Evolutionary conservation across 1,140 invertebrate species (phyloP), one percentile per base, ranked within the genome.

Genomic region (Drosophila lowei): DNA sequence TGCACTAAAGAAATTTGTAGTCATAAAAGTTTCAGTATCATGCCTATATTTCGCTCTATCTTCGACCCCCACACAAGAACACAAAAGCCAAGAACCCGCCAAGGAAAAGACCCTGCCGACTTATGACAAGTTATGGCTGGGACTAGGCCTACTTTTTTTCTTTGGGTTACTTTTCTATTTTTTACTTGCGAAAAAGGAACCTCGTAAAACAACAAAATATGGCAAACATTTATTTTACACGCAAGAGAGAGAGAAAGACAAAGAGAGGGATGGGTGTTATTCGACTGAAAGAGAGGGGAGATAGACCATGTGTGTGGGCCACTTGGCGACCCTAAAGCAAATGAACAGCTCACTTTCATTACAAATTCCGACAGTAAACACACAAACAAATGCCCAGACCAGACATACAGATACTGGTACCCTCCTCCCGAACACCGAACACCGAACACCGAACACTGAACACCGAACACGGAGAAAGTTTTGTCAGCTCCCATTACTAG

Each of bases 261-360:
- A 18, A 1, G 3, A 25, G 18, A 67, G 42, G 21, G 34, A 56
- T 55, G 50, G 43, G n/a, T 30, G 28, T 2, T 1, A 8, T 30
- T 8, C 28, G 8, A 8, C 2, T 30, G 28, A 66, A 34, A 49
- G 48, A 44, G 48, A 47, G 64, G 65, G 28, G 43, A 68, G 34
- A 68, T 28, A 47, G 53, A 13, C 15, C 13, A 63, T 28, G 54
- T 68, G 65, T 67, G 60, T 60, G 54, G 74, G 83, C 77, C 77
- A 77, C 78, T 86, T 81, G 81, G 70, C 75, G 81, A 88, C 77
- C 77, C 78, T 73, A 86, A 86, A 81, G 77, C 78, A 86, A 86
- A 86, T 86, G 83, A 86, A 86, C 83, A 86, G 78, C 83, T 86
- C 83, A 86, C 83, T 86, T 83, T 88, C 83, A 88, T 88, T 88